Evolutionary conservation across 1,140 invertebrate genomes (phyloP).

Genomic region (Spodoptera litura): DNA sequence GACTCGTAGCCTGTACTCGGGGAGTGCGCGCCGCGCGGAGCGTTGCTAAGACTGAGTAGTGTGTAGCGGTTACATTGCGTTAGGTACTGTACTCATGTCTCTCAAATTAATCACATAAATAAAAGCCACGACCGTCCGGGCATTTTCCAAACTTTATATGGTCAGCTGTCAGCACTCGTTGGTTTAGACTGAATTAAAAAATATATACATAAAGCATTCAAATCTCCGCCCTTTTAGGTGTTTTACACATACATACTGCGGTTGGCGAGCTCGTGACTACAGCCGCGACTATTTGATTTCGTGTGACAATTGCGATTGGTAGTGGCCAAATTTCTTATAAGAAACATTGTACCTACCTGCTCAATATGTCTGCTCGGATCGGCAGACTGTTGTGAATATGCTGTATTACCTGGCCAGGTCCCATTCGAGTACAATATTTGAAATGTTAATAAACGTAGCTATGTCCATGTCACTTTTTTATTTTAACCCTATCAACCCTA

Average conservation of each 20-base stretch:
- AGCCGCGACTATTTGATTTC: too few relatives aligned
- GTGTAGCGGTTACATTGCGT: constrained; percentile 23
- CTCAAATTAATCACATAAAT: background rate
- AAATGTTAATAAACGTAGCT: constrained; percentile 61
- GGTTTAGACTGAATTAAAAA: too few relatives aligned
- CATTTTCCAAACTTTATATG: too few relatives aligned
- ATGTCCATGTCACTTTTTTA: constrained; percentile 44
- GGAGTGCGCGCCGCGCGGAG: constrained; percentile 1
- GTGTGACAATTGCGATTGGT: too few relatives aligned
- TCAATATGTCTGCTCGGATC: too few relatives aligned
- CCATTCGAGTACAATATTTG: constrained; percentile 36
- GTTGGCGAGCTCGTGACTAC: too few relatives aligned
- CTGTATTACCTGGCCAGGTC: background rate
- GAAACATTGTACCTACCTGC: too few relatives aligned
- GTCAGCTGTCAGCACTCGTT: too few relatives aligned
- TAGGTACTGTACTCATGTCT: constrained; percentile 8
- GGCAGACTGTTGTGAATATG: background rate
- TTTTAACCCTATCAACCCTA: background rate
- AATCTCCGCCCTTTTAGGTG: too few relatives aligned
- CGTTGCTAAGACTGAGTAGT: constrained; percentile 53
- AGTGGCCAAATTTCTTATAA: too few relatives aligned
- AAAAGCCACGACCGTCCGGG: background rate
- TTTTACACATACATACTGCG: too few relatives aligned
- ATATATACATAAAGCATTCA: too few relatives aligned
- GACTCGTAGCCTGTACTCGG: background rate